phyloP scores from a whole-genome alignment of 37 sponge, comb jelly and placozoan species.

The Cliona cf. orientalis region DNA sequence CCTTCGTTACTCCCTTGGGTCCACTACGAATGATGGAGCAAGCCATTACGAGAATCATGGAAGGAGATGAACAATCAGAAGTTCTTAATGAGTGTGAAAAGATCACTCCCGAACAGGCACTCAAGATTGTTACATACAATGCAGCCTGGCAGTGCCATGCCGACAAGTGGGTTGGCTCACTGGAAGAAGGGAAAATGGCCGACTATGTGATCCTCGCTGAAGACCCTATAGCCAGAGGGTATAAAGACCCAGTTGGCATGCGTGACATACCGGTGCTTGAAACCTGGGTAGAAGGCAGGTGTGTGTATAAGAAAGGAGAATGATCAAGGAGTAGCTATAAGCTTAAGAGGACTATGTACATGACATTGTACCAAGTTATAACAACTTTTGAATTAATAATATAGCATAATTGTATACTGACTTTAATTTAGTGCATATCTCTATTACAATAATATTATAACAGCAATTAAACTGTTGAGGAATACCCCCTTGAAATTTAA shows the following conservation, averaged over 20 bases:
- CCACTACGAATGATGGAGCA: constrained; percentile 37
- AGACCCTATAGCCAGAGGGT: neutral
- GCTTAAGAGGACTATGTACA: too few relatives aligned
- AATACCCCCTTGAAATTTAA: too few relatives aligned
- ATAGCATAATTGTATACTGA: too few relatives aligned
- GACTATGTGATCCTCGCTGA: constrained; percentile 31
- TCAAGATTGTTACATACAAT: constrained; percentile 19
- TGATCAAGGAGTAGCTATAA: too few relatives aligned
- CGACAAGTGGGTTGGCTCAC: constrained; percentile 14
- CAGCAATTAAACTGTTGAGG: too few relatives aligned
- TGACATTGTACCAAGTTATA: too few relatives aligned
- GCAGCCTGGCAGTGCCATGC: constrained; percentile 38
- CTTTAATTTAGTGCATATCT: too few relatives aligned
- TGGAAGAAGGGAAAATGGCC: constrained; percentile 37
- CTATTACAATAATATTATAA: too few relatives aligned
- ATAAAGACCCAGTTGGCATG: neutral
- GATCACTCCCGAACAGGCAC: constrained; percentile 13
- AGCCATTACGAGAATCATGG: constrained; percentile 31
- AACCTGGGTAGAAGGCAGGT: constrained; percentile 33
- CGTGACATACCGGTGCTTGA: constrained; percentile 19
- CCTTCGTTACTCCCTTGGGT: constrained; percentile 20
- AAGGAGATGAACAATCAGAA: neutral
- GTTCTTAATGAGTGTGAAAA: constrained; percentile 18
- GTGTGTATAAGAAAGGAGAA: neutral
- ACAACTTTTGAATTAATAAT: too few relatives aligned